Evolutionary conservation across 2,113 vertebrate genomes (phyloP).

Genomic region (Scomber japonicus): DNA sequence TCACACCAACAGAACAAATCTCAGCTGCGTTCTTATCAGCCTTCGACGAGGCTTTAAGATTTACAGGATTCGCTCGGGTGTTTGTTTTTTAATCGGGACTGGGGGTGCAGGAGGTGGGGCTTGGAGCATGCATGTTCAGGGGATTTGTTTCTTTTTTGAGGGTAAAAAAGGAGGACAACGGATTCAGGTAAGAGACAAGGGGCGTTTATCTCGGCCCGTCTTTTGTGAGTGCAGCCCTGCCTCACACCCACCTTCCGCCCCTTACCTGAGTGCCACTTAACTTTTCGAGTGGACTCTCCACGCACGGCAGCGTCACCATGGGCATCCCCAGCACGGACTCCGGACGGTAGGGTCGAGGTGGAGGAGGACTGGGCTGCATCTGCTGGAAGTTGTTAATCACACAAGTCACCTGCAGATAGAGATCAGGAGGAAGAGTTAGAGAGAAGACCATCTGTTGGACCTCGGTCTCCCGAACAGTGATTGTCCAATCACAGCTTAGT

Average conservation of each 20-base stretch:
- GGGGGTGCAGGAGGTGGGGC: constrained; percentile 29
- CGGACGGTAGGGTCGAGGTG: constrained; percentile 51
- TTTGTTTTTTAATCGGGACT: neutral
- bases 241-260: constrained; percentile 69
- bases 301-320: constrained; percentile 84
- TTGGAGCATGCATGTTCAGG: constrained; percentile 25
- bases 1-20: constrained; percentile 36
- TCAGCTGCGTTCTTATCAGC: constrained; percentile 23
- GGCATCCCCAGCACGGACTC: constrained; percentile 86
- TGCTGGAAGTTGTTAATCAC: constrained; percentile 87
- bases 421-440: neutral
- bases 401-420: constrained; percentile 80
- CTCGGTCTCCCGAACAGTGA: too few species aligned
- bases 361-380: constrained; percentile 54
- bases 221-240: constrained; percentile 33
- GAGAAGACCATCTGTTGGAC: neutral
- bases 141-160: constrained; percentile 1
- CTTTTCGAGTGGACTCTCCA: constrained; percentile 92
- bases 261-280: constrained; percentile 94
- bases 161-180: constrained; percentile 8
- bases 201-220: constrained; percentile 46
- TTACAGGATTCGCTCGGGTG: constrained; percentile 37
- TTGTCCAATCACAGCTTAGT: neutral
- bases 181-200: constrained; percentile 64
- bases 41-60: constrained; percentile 12